phyloP scores from a whole-genome alignment of 2,797 vertebrate genomes.

The Sebastes trivittatus region DNA sequence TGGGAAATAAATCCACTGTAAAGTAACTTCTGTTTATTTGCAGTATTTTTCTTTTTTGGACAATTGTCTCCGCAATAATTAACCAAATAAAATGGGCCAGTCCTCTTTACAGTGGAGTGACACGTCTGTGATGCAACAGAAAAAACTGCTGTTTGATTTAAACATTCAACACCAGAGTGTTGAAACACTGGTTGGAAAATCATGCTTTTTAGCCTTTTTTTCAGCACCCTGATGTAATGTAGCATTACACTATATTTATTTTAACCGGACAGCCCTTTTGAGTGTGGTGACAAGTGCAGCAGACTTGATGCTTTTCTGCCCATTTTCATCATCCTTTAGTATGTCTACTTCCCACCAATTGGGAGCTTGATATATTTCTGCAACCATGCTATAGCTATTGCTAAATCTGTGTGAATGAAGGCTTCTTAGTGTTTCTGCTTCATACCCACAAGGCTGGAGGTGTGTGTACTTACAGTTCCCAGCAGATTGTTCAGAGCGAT shows the following conservation, averaged over 20 bases:
- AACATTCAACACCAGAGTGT: not conserved
- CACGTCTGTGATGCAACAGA: not conserved
- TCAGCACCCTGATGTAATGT: not conserved
- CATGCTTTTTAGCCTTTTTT: not conserved
- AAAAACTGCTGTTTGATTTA: not conserved
- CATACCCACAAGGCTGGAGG: not conserved
- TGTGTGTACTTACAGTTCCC: slow-evolving; percentile 72
- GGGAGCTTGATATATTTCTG: not conserved
- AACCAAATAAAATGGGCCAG: not conserved
- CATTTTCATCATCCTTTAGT: not conserved
- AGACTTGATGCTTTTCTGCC: not conserved
- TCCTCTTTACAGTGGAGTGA: not conserved
- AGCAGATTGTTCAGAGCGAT: slow-evolving; percentile 81
- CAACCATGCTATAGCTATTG: not conserved
- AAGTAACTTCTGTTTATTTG: not conserved
- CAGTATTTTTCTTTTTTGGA: not conserved
- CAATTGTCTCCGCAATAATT: not conserved
- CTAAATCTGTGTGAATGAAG: not conserved
- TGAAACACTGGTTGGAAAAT: not conserved
- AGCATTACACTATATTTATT: not conserved
- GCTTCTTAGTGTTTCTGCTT: not conserved
- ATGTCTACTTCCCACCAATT: not conserved
- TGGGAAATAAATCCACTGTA: not conserved
- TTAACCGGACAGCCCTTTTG: too few relatives aligned
- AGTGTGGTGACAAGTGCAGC: not conserved